A percentile compares a stretch with the other conserved stretches of the same genome.
phyloP scores from a whole-genome alignment of 2,888 invertebrate species.

The Acanthoscelides obtectus region DNA sequence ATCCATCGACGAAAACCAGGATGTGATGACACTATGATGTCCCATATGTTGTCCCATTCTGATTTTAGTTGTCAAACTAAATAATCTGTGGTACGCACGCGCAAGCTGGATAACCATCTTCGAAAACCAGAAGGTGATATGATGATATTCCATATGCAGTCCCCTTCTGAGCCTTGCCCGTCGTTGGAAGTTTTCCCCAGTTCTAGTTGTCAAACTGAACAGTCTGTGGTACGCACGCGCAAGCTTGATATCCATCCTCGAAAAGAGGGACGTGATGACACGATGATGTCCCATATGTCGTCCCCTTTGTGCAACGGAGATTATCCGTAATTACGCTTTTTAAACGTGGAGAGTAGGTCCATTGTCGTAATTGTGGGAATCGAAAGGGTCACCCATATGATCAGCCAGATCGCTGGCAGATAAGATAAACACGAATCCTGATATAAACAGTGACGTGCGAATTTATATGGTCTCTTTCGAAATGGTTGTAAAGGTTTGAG shows the following conservation, averaged over 20 bases:
- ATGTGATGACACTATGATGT: too few relatives aligned
- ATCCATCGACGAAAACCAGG: not conserved
- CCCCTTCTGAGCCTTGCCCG: too few relatives aligned
- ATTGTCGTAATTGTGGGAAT: slow-evolving; percentile 45
- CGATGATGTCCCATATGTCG: slow-evolving; percentile 41
- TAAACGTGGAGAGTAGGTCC: slow-evolving; percentile 42
- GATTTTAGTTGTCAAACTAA: not conserved
- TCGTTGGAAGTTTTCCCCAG: too few relatives aligned
- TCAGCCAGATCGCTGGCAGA: slow-evolving; percentile 34
- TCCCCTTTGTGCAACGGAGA: slow-evolving; percentile 37
- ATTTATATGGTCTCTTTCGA: not conserved
- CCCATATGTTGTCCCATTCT: slow-evolving; percentile 43
- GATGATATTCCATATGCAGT: slow-evolving; percentile 39
- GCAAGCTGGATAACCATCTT: not conserved
- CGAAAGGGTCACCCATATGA: slow-evolving; percentile 37
- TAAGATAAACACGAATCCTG: slow-evolving; percentile 40
- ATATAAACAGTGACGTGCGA: not conserved
- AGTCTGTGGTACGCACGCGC: not conserved
- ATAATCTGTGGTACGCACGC: not conserved
- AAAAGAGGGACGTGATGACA: not conserved
- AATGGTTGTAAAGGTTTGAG: not conserved
- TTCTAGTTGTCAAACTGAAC: not conserved
- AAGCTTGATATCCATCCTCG: not conserved
- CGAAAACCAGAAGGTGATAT: not conserved
- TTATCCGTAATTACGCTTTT: slow-evolving; percentile 48